These are phyloP conservation scores for Cyprinodon diabolis DNA, from an alignment of 2,797 vertebrate genomes.

Conservation along the genomic window DNA sequence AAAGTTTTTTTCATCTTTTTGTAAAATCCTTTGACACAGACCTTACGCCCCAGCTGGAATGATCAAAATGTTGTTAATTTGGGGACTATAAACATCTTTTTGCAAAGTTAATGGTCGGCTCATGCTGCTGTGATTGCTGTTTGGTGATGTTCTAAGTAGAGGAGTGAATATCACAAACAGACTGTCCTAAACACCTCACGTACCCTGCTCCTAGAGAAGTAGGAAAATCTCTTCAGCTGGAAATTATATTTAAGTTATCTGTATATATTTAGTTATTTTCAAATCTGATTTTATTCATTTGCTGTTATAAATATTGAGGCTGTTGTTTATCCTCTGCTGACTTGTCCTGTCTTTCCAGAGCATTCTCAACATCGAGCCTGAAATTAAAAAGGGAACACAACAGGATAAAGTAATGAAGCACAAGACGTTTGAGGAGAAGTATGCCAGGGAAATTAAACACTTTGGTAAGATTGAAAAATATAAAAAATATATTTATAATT, in stretches of 20 bases:
- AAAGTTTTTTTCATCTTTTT: not conserved
- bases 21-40: not conserved
- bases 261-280: not conserved
- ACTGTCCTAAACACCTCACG: no score
- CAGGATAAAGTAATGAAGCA: slow-evolving; percentile 85
- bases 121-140: no score
- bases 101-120: not conserved
- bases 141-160: no score
- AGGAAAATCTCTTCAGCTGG: not conserved
- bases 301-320: not conserved
- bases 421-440: slow-evolving; percentile 86
- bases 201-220: no score
- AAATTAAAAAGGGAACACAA: slow-evolving; percentile 75
- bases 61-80: not conserved
- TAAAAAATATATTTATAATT: not conserved
- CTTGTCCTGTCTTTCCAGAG: slow-evolving; percentile 74
- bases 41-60: not conserved
- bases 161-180: no score
- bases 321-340: not conserved
- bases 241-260: not conserved
- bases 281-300: not conserved
- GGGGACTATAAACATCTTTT: not conserved
- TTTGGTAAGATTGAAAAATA: slow-evolving; percentile 78
- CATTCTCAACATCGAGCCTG: slow-evolving; percentile 84
- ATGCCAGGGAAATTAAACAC: slow-evolving; percentile 86